Evolutionary conservation across 2,797 vertebrate species (phyloP), one percentile per base, ranked within the genome.

Genomic region (Schizopygopsis malacanthus): DNA sequence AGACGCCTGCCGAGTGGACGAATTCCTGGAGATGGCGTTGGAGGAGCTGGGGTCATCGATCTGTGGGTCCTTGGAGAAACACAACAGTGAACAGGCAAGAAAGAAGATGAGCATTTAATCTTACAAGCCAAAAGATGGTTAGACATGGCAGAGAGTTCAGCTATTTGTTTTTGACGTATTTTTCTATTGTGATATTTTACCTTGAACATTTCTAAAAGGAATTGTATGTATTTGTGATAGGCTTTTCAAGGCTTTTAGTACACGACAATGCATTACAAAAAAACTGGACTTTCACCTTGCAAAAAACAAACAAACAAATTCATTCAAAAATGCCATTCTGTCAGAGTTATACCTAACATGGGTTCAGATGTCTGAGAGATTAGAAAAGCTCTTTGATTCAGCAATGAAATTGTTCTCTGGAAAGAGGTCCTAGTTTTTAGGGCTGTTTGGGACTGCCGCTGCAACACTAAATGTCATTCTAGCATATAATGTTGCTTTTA

Each of bases 381-480:
- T 45, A 79, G 86, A 83, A 87, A 61, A 8, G 4, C 47, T 87
- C 78, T 90, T 81, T 87, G 82, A 90, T 75, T 83, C 52, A 84
- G 92, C 91, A 93, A 92, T 93, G 88, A 92, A 92, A 92, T 88
- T 86, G 82, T 80, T 3, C 87, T 88, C 91, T 89, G 89, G 90
- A 73, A 87, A 89, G 39, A 87, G 93, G 91, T 93, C 88, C 90
- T 92, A 86, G 90, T 89, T 90, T 80, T 86, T 28, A 71, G 61
- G 72, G 39, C 71, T 81, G 81, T 89, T 88, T 80, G 89, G 92
- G 91, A 90, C 86, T 82, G 88, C 88, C 76, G 88, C 89, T 81
- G 91, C 91, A 88, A 89, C 88, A 92, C 88, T 91, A 95, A 95
- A 96, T 96, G 95, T 94, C 95, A 95, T 89, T 91, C 89, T 79